These are phyloP conservation scores for Sebastes elongatus DNA, from an alignment of 2,797 vertebrate species.

Conservation along the genomic window DNA sequence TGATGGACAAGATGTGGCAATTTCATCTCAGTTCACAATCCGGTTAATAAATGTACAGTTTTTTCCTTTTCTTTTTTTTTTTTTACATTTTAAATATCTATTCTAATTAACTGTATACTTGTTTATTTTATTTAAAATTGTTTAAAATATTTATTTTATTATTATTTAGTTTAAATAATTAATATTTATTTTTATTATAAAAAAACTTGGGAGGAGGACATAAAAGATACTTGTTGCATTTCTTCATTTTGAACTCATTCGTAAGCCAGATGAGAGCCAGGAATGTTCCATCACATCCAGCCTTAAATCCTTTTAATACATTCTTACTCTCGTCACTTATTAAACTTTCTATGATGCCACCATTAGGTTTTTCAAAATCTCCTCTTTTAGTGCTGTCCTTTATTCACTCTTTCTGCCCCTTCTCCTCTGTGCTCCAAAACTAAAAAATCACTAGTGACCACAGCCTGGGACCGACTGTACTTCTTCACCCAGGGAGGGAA, in stretches of 20 bases:
- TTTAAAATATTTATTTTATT: not conserved
- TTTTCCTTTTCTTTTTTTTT: no score
- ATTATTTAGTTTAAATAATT: no score
- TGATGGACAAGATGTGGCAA: not conserved
- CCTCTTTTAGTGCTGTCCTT: not conserved
- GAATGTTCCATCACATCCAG: not conserved
- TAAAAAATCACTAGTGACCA: slow-evolving; percentile 97
- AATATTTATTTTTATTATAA: no score
- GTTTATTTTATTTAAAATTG: not conserved
- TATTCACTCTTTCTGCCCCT: not conserved
- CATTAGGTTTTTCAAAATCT: not conserved
- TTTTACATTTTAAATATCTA: not conserved
- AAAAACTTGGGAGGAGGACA: not conserved
- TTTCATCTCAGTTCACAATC: not conserved
- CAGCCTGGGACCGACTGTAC: slow-evolving; percentile 96
- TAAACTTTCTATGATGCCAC: not conserved
- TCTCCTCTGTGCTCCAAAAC: slow-evolving; percentile 5
- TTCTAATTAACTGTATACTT: not conserved
- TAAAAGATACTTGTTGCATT: no score
- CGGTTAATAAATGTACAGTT: no score
- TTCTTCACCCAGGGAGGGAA: slow-evolving; percentile 99
- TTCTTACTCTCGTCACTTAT: not conserved
- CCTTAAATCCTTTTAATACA: not conserved
- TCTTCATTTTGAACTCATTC: not conserved
- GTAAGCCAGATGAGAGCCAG: not conserved